Base-by-base conservation (phyloP, 1,140 invertebrate genomes). In the Hylaeus volcanicus region DNA sequence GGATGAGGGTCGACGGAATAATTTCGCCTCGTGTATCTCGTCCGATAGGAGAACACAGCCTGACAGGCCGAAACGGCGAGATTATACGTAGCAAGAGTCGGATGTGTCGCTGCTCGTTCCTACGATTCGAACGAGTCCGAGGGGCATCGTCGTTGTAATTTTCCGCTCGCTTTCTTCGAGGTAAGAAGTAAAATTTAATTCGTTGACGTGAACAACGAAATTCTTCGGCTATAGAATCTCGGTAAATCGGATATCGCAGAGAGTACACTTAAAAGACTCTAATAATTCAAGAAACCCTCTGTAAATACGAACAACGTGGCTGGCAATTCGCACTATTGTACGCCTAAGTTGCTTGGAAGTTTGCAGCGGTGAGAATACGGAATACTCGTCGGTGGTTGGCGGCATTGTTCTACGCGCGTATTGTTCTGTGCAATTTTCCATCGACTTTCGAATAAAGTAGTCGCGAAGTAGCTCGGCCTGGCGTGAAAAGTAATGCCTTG, bases 371-470 rank as follows among this genome's bases (percentile, higher is more conserved):
- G 37, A 74, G 60, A 74, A 74, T 51, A 51, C 60, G 60, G 72
- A 51, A n/a, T 72, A 72, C 56, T 41, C 70, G n/a, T 73, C 56
- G 56, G 39, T 15, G 26, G 60, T n/a, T 12, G 26, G 41, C 37
- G 37, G 60, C 60, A 74, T 74, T 64, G 60, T 74, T 74, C 60
- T 37, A 48, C 26, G 60, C 14, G 14, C 5, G 72, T 53, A 74
- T 64, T 74, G 72, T 74, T 74, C 45, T n/a, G 48, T 51, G 45
- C 60, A 63, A 51, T 39, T 74, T 63, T 53, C 60, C 60, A 63
- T 74, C 39, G 45, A 61, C 72, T 74, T 63, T 51, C 60, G 60
- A 74, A 74, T 63, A 63, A 74, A 74, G 72, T 74, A 61, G 58
- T 51, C n/a, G 72, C 45, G 37, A 74, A 74, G 60, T 74, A 64